Percentiles rank a stretch among this genome's conserved stretches.
phyloP scores from a whole-genome alignment of 2,113 vertebrate species.

The Pygoscelis adeliae region DNA sequence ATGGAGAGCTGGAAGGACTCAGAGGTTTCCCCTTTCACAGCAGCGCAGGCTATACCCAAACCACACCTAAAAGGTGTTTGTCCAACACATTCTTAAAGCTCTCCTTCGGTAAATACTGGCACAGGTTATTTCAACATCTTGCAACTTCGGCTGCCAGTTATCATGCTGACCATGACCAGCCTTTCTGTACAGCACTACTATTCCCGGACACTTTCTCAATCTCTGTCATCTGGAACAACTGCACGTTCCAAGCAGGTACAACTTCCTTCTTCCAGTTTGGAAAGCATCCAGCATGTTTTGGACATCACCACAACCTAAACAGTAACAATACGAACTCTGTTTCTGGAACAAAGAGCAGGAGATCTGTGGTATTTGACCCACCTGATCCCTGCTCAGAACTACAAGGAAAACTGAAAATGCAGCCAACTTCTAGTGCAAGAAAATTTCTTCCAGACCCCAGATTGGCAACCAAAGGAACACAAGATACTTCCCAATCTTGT shows the following conservation, averaged over 20 bases:
- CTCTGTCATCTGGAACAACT: not conserved
- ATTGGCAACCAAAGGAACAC: constrained; percentile 28
- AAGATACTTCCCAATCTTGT: constrained; percentile 2
- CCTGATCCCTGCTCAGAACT: not conserved
- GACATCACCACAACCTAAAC: not conserved
- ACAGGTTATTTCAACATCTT: not conserved
- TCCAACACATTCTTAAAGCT: not conserved
- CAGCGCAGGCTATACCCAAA: not conserved
- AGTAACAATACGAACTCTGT: not conserved
- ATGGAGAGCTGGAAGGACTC: not conserved
- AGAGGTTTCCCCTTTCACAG: not conserved
- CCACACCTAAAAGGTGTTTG: not conserved
- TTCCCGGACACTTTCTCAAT: not conserved
- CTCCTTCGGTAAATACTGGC: not conserved
- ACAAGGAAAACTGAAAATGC: not conserved
- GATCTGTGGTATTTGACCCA: not conserved
- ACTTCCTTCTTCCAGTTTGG: not conserved
- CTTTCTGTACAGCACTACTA: not conserved
- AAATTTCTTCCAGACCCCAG: constrained; percentile 51
- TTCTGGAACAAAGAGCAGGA: constrained; percentile 3
- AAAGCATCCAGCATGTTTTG: not conserved
- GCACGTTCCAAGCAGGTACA: not conserved
- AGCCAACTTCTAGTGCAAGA: not conserved
- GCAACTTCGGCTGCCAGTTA: not conserved
- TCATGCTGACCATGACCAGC: not conserved